Evolutionary conservation across 2,113 vertebrate genomes (phyloP), one percentile per base, ranked within the genome.

Genomic region (Mixornis gularis): DNA sequence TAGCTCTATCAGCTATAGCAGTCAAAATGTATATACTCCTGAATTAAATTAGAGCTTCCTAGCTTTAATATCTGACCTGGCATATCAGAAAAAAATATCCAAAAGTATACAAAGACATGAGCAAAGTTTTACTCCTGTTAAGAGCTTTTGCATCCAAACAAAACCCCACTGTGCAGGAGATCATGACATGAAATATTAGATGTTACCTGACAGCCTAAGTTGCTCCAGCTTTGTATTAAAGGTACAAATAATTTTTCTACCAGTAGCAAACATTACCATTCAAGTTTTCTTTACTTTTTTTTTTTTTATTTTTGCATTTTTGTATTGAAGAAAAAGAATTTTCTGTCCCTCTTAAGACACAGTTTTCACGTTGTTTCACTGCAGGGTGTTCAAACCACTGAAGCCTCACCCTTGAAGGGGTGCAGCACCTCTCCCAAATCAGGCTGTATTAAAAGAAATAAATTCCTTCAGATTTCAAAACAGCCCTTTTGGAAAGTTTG

Each of bases 91-190:
- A 69, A 36, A 48, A 15, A 24, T 24, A 48, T 32, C n/a, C 12
- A 4, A 25, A 81, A 48, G 7, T 10, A 82, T 8, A 78, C 6
- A 52, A 85, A 73, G 12, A n/a, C 29, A 68, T 7, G 3, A 90
- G 16, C 8, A 65, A 79, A 81, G 24, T n/a, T 48, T 32, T 56
- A 62, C 13, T 65, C 27, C 25, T 3, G 0, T 40, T 41, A 66
- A 69, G 21, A 70, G 32, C 6, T 52, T 77, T 13, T 41, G 6
- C 38, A 27, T 27, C 11, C 36, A 58, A n/a, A 12, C 5, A 0
- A 25, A 25, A 1, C 0, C 1, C 2, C 9, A 43, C 15, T 22
- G 4, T 38, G 7, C 2, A 5, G 8, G 30, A 18, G 30, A 18
- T 34, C 20, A 52, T 9, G 34, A 49, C 30, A 81, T 1, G 3